These are phyloP conservation scores for Microctenopoma steveboyesi DNA, from an alignment of 2,797 vertebrate genomes.

Conservation along the genomic window DNA sequence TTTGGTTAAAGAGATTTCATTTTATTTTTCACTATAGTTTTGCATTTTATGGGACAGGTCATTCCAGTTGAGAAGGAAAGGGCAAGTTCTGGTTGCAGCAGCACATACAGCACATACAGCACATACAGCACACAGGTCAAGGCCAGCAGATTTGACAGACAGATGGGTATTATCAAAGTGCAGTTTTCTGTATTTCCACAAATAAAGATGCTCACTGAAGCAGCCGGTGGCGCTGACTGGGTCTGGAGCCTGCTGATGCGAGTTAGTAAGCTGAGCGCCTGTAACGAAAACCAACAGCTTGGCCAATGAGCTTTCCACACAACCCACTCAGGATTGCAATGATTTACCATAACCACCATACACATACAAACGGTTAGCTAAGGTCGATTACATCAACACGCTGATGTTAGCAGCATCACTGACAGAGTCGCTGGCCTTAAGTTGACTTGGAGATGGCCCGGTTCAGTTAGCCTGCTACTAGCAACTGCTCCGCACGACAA, in stretches of 20 bases:
- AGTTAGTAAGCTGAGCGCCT: too few relatives aligned
- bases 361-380: not conserved
- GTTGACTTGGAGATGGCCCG: conserved; percentile 34
- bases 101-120: not conserved
- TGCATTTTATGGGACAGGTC: conserved; percentile 25
- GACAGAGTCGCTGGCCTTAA: conserved; percentile 37
- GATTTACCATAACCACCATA: not conserved
- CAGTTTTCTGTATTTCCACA: not conserved
- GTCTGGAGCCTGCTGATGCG: too few relatives aligned
- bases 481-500: conserved; percentile 13
- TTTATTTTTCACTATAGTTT: not conserved
- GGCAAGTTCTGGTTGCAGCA: conserved; percentile 11
- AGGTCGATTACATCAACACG: conserved; percentile 1
- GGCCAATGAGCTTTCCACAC: not conserved
- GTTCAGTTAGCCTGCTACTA: conserved; percentile 50
- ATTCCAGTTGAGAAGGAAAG: conserved; percentile 24
- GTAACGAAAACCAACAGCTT: not conserved
- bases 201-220: conserved; percentile 3
- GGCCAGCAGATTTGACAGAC: conserved; percentile 34
- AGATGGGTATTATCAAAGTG: not conserved
- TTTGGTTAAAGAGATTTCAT: not conserved
- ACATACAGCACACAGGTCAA: not conserved
- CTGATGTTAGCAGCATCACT: conserved; percentile 32
- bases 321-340: not conserved
- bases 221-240: not conserved